Conservation (phyloP, 2,888 invertebrate species). For the Acleris holmiana region DNA sequence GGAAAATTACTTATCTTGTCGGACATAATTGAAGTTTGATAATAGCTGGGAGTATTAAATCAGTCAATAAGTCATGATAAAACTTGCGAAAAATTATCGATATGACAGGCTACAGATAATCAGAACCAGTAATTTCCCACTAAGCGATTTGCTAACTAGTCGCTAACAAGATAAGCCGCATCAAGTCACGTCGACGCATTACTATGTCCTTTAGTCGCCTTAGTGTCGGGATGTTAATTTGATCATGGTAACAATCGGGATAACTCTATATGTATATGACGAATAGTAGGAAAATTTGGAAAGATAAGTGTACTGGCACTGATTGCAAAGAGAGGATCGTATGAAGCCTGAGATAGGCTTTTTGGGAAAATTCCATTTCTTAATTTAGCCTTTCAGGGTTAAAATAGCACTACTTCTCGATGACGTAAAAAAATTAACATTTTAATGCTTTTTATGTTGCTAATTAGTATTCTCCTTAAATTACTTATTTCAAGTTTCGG, state of each 20-base stretch:
- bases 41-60: not conserved
- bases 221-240: constrained; percentile 20
- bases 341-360: no score
- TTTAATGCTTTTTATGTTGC: no score
- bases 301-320: no score
- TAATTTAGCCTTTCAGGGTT: no score
- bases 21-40: constrained; percentile 5
- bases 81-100: constrained; percentile 15
- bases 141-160: constrained; percentile 22
- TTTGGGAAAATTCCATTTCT: no score
- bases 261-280: not conserved
- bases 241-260: constrained; percentile 8
- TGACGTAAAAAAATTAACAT: no score
- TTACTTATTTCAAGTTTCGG: no score
- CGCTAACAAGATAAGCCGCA: constrained; percentile 25
- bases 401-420: no score
- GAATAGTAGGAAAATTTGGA: not conserved
- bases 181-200: constrained; percentile 22
- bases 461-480: no score
- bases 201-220: constrained; percentile 20
- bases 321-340: no score
- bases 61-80: constrained; percentile 3
- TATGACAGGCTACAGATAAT: constrained; percentile 22
- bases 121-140: constrained; percentile 27
- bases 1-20: constrained; percentile 6